Percentiles rank a stretch among this genome's conserved stretches.
These are phyloP conservation scores for Pithecia hirsuta DNA, from an alignment of 2,797 vertebrate species.

Conservation along the genomic window DNA sequence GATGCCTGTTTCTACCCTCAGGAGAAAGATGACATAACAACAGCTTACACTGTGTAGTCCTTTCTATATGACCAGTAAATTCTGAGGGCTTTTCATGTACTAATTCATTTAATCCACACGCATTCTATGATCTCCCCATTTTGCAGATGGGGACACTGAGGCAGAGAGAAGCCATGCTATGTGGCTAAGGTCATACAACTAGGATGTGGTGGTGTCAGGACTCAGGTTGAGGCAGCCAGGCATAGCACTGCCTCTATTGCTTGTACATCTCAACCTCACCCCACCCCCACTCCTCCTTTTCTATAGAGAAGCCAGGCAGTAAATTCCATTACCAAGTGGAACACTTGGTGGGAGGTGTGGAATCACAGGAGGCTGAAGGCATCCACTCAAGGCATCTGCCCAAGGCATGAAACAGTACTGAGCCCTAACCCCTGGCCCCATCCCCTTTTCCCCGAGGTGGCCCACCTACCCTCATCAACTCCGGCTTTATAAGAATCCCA, in stretches of 20 bases:
- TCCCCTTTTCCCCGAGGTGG: background rate
- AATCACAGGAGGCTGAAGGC: background rate
- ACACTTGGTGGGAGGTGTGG: background rate
- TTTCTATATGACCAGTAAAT: background rate
- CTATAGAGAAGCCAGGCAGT: background rate
- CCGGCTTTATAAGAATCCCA: background rate
- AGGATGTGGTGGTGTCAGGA: background rate
- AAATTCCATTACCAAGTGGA: background rate
- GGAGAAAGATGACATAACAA: background rate
- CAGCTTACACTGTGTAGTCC: fast-evolving
- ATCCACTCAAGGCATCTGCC: background rate
- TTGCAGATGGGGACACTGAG: background rate
- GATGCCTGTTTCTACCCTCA: background rate
- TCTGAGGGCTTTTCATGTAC: background rate
- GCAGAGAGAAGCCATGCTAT: background rate
- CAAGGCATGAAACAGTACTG: background rate
- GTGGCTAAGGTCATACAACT: background rate
- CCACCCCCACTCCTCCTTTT: background rate
- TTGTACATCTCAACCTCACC: no score
- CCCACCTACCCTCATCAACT: background rate
- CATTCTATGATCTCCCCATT: background rate
- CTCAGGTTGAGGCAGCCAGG: fast-evolving
- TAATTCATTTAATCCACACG: background rate
- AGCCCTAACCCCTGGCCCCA: background rate
- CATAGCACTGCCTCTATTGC: background rate